Conservation (phyloP, 2,113 vertebrate species). For the Paedocypris sp. region DNA sequence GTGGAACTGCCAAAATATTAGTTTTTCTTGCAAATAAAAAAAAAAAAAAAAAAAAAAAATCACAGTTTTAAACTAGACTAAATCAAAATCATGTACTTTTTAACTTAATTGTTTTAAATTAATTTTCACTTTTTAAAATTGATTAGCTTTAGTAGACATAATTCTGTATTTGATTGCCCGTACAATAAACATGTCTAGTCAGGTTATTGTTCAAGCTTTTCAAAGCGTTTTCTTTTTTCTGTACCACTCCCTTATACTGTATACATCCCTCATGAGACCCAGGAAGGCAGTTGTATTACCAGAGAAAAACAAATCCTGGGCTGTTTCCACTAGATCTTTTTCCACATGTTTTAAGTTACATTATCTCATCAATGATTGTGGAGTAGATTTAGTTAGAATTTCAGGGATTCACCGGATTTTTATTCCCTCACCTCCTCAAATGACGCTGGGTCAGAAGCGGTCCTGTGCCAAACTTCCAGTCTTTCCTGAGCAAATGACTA, state of each 20-base stretch:
- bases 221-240: not conserved
- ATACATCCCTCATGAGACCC: not conserved
- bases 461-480: constrained; percentile 13
- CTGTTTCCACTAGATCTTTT: not conserved
- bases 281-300: constrained; percentile 2
- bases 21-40: too few species aligned
- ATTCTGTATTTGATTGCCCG: too few species aligned
- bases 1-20: too few species aligned
- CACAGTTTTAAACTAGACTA: too few species aligned
- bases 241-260: not conserved
- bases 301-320: not conserved
- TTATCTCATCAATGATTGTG: not conserved
- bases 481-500: constrained; percentile 32
- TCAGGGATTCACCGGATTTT: constrained; percentile 13
- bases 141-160: too few species aligned
- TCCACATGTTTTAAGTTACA: not conserved
- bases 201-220: too few species aligned
- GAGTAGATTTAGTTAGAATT: not conserved
- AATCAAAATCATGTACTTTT: too few species aligned
- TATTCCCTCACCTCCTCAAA: not conserved
- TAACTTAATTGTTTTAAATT: too few species aligned
- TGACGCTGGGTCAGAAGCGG: constrained; percentile 7
- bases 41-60: too few species aligned
- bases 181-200: too few species aligned
- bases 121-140: too few species aligned